Evolutionary conservation across 1,140 invertebrate species (phyloP).

Genomic region (Colletes latitarsis): DNA sequence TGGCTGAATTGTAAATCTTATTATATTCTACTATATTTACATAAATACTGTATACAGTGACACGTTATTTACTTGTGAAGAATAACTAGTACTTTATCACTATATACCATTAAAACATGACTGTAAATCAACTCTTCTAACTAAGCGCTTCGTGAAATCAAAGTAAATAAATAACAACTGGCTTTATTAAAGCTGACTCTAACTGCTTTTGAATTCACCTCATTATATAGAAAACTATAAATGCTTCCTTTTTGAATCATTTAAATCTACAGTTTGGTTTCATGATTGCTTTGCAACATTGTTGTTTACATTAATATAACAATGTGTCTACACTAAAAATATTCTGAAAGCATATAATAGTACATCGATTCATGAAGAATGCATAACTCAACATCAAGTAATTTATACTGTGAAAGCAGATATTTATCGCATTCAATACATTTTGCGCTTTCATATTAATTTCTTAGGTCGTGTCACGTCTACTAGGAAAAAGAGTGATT

Average conservation of each 20-base stretch:
- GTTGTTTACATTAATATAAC: constrained; percentile 24
- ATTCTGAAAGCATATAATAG: constrained; percentile 18
- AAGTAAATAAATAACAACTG: constrained; percentile 34
- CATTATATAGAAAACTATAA: constrained; percentile 32
- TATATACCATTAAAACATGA: constrained; percentile 48
- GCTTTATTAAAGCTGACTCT: constrained; percentile 31
- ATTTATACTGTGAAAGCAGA: constrained; percentile 2
- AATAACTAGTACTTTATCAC: constrained; percentile 55
- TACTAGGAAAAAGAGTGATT: constrained; percentile 36
- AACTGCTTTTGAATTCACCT: constrained; percentile 3
- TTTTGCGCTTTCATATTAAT: constrained; percentile 19
- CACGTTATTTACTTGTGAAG: constrained; percentile 50
- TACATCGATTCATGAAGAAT: constrained; percentile 13
- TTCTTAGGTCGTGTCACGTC: constrained; percentile 37
- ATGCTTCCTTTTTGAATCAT: constrained; percentile 25
- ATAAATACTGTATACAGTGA: constrained; percentile 71
- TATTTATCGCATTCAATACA: constrained; percentile 18
- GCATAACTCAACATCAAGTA: constrained; percentile 17
- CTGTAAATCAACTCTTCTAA: constrained; percentile 30
- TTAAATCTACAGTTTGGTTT: constrained; percentile 38
- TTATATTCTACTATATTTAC: constrained; percentile 72
- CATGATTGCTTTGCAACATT: constrained; percentile 11
- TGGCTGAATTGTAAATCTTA: constrained; percentile 68
- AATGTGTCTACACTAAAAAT: constrained; percentile 15
- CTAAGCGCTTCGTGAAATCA: constrained; percentile 21